phyloP scores from a whole-genome alignment of 2,888 invertebrate species.

The Cheiracanthium punctorium region DNA sequence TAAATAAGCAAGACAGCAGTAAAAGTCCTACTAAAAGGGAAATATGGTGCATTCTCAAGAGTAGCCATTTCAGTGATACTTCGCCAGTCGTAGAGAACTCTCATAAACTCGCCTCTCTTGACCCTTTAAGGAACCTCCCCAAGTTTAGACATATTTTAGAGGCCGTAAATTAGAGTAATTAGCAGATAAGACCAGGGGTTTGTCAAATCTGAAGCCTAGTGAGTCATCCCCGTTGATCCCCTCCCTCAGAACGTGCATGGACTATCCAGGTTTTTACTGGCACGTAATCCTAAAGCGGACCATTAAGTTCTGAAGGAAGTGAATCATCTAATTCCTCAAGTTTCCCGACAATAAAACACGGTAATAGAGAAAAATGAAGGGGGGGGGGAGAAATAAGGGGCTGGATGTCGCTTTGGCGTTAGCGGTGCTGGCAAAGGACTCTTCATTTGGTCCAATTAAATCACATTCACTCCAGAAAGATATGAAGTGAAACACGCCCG shows the following conservation, averaged over 20 bases:
- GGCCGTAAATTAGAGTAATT: constrained; percentile 45
- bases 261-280: background rate
- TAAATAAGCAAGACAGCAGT: background rate
- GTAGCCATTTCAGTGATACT: background rate
- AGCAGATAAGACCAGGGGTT: constrained; percentile 16
- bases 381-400: constrained; percentile 6
- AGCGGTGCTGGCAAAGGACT: constrained; percentile 39
- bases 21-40: background rate
- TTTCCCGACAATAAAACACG: constrained; percentile 31
- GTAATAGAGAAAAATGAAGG: background rate
- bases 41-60: background rate
- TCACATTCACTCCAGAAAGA: background rate
- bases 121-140: background rate
- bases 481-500: background rate
- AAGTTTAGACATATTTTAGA: constrained; percentile 35
- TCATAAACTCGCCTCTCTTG: background rate
- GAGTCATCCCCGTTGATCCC: constrained; percentile 17
- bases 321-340: constrained; percentile 31
- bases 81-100: background rate
- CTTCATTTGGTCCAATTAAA: constrained; percentile 58
- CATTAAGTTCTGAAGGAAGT: constrained; percentile 22
- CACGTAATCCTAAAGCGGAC: constrained; percentile 3
- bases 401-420: constrained; percentile 35
- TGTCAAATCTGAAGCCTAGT: constrained; percentile 30
- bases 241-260: background rate